Conservation (phyloP, 2,888 invertebrate species). For the Caradrina kadenii region DNA sequence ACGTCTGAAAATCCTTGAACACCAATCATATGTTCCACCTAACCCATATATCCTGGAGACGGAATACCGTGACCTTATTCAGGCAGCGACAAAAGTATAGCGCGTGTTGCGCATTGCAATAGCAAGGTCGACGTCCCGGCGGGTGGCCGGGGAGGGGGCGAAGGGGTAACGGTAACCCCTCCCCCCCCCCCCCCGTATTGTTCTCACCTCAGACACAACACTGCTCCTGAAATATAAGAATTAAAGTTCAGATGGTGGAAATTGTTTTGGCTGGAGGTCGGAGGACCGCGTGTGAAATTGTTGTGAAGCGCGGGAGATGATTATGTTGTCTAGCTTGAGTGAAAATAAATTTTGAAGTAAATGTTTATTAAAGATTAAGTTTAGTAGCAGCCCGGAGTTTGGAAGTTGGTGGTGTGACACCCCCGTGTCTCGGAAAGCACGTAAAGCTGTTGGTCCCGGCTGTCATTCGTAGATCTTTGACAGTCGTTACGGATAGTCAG, state of each 20-base stretch:
- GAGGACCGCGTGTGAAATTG: conserved; percentile 28
- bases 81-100: conserved; percentile 81
- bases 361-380: neutral
- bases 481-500: too few relatives aligned
- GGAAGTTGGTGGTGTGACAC: too few relatives aligned
- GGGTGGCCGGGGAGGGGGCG: conserved; percentile 30
- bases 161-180: conserved; percentile 27
- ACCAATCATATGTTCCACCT: conserved; percentile 66
- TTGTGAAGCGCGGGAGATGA: conserved; percentile 2
- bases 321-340: conserved; percentile 2
- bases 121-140: conserved; percentile 82
- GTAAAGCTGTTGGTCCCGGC: too few relatives aligned
- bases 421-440: too few relatives aligned
- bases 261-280: conserved; percentile 57
- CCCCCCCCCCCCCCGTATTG: conserved; percentile 59
- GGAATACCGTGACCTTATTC: conserved; percentile 85
- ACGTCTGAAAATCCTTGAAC: conserved; percentile 33
- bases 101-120: conserved; percentile 84
- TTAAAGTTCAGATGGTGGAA: conserved; percentile 60
- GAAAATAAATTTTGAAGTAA: neutral
- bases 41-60: conserved; percentile 69
- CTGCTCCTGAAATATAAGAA: conserved; percentile 71
- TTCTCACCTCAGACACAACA: conserved; percentile 76
- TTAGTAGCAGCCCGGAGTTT: too few relatives aligned
- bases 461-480: too few relatives aligned